Evolutionary conservation across 2,113 vertebrate genomes (phyloP).

Genomic region (Callospermophilus lateralis): DNA sequence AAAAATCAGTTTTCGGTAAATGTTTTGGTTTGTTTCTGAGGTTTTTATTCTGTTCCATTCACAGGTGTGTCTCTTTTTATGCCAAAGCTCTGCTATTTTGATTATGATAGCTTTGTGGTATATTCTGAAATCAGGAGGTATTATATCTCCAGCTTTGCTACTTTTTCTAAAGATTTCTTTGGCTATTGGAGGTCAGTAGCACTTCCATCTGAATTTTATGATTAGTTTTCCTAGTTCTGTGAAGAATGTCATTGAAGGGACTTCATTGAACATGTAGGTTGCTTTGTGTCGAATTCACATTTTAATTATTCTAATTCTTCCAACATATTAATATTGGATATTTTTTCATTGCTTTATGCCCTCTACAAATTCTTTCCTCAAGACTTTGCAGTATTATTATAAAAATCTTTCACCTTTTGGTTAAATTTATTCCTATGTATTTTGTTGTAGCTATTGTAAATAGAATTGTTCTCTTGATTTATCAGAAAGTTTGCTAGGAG

Average conservation of each 20-base stretch:
- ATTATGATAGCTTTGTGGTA: fast-evolving
- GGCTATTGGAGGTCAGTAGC: background rate
- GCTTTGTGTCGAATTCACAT: background rate
- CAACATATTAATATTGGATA: background rate
- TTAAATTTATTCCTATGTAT: background rate
- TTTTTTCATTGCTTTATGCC: background rate
- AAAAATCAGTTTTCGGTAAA: background rate
- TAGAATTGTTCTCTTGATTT: background rate
- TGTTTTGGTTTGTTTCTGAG: background rate
- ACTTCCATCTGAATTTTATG: background rate
- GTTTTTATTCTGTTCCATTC: background rate
- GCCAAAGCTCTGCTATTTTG: background rate
- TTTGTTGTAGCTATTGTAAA: background rate
- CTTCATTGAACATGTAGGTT: background rate
- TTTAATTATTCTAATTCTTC: background rate
- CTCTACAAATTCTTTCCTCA: background rate
- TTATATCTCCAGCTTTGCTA: background rate
- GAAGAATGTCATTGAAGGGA: background rate
- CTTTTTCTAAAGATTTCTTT: background rate
- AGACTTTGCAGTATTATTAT: background rate
- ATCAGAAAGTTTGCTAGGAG: background rate
- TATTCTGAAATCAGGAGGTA: background rate
- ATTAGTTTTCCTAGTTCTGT: background rate
- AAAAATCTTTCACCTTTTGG: background rate
- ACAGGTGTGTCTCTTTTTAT: no score